Evolutionary conservation across 2,888 invertebrate species (phyloP), one percentile per base, ranked within the genome.

Genomic region (Allygus modestus): DNA sequence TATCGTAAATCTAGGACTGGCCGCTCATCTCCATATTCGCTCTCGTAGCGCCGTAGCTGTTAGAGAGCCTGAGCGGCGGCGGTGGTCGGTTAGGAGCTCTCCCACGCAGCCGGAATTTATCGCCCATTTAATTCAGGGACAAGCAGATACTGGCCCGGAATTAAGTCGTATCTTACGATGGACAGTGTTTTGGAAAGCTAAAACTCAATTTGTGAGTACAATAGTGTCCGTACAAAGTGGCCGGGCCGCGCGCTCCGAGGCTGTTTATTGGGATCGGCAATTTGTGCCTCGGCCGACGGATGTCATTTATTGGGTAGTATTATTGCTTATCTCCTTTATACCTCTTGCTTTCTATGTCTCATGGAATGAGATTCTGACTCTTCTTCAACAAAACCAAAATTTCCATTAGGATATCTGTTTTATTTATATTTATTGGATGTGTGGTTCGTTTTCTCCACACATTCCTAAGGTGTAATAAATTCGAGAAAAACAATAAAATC

Each of bases 171-270:
- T 77, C 75, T 77, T 77, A 77, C 75, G 43, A 43, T 23, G 46
- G 75, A 77, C 75, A 77, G 46, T 77, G 75, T 77, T 77, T 77
- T 77, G 41, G 75, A 77, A 77, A 77, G 75, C 75, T 77, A 77
- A 77, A 41, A 77, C 75, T 77, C 75, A 77, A 77, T 77, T 77
- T 77, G 75, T 77, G 75, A 77, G 75, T 77, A 77, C 75, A 77
- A 77, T 77, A 43, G 43, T 28, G 75, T 51, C 73, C 75, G 46
- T 17, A 46, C 75, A 77, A 77, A 77, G 75, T 77, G 75, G 71
- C 20, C 33, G 31, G 15, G 23, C 69, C 31, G 37, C 69, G 20
- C 61, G n/a, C 51, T 51, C 58, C 46, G 46, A 46, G 17, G 46
- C 4, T 46, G 65, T 65, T 65, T 65, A 65, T 65, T 65, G 17